These are phyloP conservation scores for Ochropleura leucogaster DNA, from an alignment of 2,888 invertebrate species.

Conservation along the genomic window DNA sequence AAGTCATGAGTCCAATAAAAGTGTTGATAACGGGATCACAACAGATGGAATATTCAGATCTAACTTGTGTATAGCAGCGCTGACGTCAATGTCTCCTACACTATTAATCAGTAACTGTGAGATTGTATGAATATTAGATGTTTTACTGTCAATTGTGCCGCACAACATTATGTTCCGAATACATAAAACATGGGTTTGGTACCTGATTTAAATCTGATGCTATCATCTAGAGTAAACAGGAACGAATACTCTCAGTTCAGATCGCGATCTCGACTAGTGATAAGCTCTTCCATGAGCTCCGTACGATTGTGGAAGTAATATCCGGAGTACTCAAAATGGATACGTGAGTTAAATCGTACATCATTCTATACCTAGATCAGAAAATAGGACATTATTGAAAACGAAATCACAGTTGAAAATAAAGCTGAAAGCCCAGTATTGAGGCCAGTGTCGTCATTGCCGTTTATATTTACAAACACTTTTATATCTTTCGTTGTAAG, in stretches of 20 bases:
- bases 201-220: conserved; percentile 19
- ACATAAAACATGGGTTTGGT: conserved; percentile 27
- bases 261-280: not conserved
- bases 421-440: conserved; percentile 12
- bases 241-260: conserved; percentile 14
- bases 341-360: conserved; percentile 1
- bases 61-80: conserved; percentile 23
- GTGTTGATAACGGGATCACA: conserved; percentile 42
- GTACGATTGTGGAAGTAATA: not conserved
- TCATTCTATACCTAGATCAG: not conserved
- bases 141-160: not conserved
- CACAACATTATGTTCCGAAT: conserved; percentile 2
- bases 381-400: conserved; percentile 4
- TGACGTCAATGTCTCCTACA: conserved; percentile 54
- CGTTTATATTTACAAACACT: conserved; percentile 31
- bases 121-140: conserved; percentile 24
- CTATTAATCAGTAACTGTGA: conserved; percentile 38
- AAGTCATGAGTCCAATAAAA: conserved; percentile 7
- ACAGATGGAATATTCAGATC: conserved; percentile 51
- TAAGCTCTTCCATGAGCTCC: not conserved
- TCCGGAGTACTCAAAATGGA: not conserved
- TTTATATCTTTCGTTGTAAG: conserved; percentile 29
- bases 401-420: conserved; percentile 9
- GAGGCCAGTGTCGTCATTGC: conserved; percentile 20
- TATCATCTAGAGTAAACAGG: not conserved